Evolutionary conservation across 2,888 invertebrate genomes (phyloP).

Genomic region (Cacoxenus indagator): DNA sequence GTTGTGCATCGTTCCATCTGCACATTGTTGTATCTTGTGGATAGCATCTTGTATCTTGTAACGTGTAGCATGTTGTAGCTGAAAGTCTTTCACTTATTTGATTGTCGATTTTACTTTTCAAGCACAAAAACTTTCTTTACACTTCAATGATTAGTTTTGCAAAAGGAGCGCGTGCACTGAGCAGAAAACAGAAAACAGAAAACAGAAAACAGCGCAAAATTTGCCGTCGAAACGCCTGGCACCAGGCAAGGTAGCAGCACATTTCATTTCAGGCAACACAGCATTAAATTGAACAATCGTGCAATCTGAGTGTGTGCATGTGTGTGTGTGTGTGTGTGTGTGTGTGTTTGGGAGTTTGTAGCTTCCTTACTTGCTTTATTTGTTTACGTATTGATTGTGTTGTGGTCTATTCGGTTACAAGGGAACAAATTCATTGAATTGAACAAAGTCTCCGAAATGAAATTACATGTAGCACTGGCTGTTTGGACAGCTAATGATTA

Average conservation of each 20-base stretch:
- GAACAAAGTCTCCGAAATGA: not conserved
- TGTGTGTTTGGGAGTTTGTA: conserved; percentile 35
- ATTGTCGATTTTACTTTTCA: conserved; percentile 6
- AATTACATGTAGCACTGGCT: not conserved
- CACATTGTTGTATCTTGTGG: not conserved
- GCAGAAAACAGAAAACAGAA: no score
- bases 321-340: conserved; percentile 28
- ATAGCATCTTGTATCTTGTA: not conserved
- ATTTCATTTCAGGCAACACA: conserved; percentile 12
- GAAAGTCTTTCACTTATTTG: not conserved
- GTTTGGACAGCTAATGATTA: conserved; percentile 1
- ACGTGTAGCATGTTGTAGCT: not conserved
- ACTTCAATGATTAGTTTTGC: conserved; percentile 20
- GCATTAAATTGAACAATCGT: conserved; percentile 12
- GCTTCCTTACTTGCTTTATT: not conserved
- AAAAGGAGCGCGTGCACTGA: not conserved
- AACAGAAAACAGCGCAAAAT: no score
- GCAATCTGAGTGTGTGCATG: not conserved
- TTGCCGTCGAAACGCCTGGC: not conserved
- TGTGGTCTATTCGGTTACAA: not conserved
- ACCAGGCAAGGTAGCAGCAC: not conserved
- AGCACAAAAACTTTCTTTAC: conserved; percentile 9
- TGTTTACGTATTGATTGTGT: conserved; percentile 4
- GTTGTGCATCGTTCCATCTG: not conserved
- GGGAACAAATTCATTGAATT: conserved; percentile 4